phyloP scores from a whole-genome alignment of 2,888 invertebrate species.

The Leucophenga montana region DNA sequence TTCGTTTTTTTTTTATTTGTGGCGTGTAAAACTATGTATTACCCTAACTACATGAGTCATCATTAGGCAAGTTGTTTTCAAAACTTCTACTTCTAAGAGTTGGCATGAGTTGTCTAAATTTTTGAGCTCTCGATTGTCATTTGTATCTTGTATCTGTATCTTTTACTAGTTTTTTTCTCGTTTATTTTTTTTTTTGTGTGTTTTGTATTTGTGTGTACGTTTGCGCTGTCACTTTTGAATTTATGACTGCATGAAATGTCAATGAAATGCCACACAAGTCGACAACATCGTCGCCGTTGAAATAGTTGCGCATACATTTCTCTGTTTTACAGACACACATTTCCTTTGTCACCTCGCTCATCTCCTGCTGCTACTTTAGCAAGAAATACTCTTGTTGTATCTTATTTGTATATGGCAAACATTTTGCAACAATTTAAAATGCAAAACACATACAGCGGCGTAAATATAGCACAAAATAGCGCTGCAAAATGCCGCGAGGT shows the following conservation, averaged over 20 bases:
- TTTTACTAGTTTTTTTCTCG: too few relatives aligned
- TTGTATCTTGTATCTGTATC: constrained; percentile 1
- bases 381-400: neutral
- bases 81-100: constrained; percentile 53
- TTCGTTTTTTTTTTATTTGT: neutral
- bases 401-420: neutral
- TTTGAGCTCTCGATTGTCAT: constrained; percentile 3
- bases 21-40: constrained; percentile 1
- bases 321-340: neutral
- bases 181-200: neutral
- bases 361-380: neutral
- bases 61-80: constrained; percentile 8
- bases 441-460: constrained; percentile 16
- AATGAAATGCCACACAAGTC: constrained; percentile 62
- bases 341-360: neutral
- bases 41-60: constrained; percentile 23
- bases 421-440: constrained; percentile 25
- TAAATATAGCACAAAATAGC: constrained; percentile 4
- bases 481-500: constrained; percentile 54
- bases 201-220: neutral
- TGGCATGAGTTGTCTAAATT: constrained; percentile 27
- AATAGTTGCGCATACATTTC: neutral
- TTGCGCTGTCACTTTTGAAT: constrained; percentile 55
- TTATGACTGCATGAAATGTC: constrained; percentile 56
- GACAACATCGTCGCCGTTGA: constrained; percentile 24